Conservation (phyloP, 1,140 invertebrate species). For the Procambarus clarkii region DNA sequence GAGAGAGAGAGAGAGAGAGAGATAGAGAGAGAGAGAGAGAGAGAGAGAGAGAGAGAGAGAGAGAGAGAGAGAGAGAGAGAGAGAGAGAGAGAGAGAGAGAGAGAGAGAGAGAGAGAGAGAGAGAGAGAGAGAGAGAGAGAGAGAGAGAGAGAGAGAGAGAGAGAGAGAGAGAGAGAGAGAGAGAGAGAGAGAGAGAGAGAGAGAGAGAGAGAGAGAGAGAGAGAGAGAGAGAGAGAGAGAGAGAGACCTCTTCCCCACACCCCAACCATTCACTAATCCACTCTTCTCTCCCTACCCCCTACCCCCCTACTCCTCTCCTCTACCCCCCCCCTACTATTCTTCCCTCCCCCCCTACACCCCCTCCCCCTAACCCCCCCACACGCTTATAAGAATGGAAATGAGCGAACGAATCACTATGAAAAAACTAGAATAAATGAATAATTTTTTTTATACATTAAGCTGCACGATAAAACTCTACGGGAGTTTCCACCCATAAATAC, state of each 20-base stretch:
- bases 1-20: slow-evolving; percentile 33
- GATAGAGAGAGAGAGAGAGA: background rate
- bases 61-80: slow-evolving; percentile 33
- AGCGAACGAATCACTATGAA: no score
- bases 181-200: slow-evolving; percentile 11
- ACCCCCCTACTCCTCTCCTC: no score
- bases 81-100: slow-evolving; percentile 13
- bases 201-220: slow-evolving; percentile 21
- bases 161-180: slow-evolving; percentile 1
- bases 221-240: slow-evolving; percentile 19
- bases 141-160: slow-evolving; percentile 20
- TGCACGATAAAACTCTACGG: no score
- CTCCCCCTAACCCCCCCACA: no score
- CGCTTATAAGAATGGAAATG: no score
- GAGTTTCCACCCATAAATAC: no score
- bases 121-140: slow-evolving; percentile 28
- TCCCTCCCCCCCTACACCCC: no score
- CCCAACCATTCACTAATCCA: no score
- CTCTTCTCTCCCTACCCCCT: no score
- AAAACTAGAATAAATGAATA: no score
- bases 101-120: slow-evolving; percentile 6
- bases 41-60: slow-evolving; percentile 6
- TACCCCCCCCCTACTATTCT: no score
- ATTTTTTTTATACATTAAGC: no score
- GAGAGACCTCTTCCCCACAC: background rate